Conservation (phyloP, 1,140 invertebrate genomes). For the Aradophagus sp. region DNA sequence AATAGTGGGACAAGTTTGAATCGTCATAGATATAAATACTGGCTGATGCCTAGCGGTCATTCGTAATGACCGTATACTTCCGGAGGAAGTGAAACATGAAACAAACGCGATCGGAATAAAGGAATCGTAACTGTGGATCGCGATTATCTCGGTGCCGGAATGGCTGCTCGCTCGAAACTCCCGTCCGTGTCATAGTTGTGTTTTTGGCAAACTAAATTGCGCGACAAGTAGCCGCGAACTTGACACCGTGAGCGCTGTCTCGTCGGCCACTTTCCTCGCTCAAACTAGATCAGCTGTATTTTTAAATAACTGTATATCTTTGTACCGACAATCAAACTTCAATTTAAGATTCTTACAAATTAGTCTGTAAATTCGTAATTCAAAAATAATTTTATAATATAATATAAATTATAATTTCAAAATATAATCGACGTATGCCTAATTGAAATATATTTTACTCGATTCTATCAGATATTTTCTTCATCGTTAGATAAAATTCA, state of each 20-base stretch:
- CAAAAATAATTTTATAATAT: too few species aligned
- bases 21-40: conserved; percentile 40
- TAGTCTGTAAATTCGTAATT: too few species aligned
- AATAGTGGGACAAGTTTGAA: conserved; percentile 27
- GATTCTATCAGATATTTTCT: too few species aligned
- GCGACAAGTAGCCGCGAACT: conserved; percentile 43
- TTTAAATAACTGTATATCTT: too few species aligned
- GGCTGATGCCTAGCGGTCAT: conserved; percentile 15
- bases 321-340: too few species aligned
- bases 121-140: conserved; percentile 17
- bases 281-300: conserved; percentile 11
- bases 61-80: conserved; percentile 43
- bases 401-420: too few species aligned
- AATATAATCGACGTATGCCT: too few species aligned
- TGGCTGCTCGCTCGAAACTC: conserved; percentile 3
- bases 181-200: too few species aligned
- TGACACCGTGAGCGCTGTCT: conserved; percentile 36
- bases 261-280: conserved; percentile 17
- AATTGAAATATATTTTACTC: too few species aligned
- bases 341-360: too few species aligned
- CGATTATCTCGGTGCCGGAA: conserved; percentile 18
- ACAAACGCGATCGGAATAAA: conserved; percentile 18
- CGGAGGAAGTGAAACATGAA: conserved; percentile 40
- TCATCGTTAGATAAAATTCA: too few species aligned
- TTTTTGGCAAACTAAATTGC: conserved; percentile 26